Conservation (phyloP, 2,113 vertebrate species). For the Onychostruthus taczanowskii region DNA sequence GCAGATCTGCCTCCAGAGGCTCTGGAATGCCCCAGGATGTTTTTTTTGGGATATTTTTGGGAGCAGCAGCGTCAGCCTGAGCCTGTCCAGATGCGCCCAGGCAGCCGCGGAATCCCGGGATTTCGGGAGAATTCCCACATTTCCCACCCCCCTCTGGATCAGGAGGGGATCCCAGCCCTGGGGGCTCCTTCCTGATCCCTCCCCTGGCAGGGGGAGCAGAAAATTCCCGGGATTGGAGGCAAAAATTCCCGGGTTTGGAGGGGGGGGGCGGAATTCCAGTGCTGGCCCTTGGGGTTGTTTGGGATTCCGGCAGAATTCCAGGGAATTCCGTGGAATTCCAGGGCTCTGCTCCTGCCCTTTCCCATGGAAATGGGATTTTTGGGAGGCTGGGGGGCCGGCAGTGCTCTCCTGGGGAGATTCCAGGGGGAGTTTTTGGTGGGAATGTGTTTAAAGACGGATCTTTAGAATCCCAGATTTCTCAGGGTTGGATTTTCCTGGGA, state of each 20-base stretch:
- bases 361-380: not conserved
- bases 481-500: not conserved
- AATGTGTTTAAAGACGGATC: not conserved
- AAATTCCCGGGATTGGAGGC: not conserved
- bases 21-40: not conserved
- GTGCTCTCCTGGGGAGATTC: not conserved
- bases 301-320: not conserved
- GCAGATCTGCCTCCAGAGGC: not conserved
- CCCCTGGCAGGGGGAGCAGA: too few relatives aligned
- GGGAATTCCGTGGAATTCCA: not conserved
- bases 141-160: too few relatives aligned
- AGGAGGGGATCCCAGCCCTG: not conserved
- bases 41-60: not conserved
- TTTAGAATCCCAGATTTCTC: fast-evolving
- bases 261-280: not conserved
- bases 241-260: not conserved
- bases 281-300: not conserved
- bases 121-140: not conserved
- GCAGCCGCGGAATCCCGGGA: not conserved
- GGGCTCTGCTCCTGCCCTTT: not conserved
- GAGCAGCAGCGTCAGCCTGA: not conserved
- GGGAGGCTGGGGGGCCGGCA: not conserved
- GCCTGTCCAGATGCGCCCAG: not conserved
- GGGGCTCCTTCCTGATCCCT: not conserved
- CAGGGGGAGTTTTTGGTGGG: not conserved